Conservation (phyloP, 2,888 invertebrate genomes). For the Deilephila elpenor region DNA sequence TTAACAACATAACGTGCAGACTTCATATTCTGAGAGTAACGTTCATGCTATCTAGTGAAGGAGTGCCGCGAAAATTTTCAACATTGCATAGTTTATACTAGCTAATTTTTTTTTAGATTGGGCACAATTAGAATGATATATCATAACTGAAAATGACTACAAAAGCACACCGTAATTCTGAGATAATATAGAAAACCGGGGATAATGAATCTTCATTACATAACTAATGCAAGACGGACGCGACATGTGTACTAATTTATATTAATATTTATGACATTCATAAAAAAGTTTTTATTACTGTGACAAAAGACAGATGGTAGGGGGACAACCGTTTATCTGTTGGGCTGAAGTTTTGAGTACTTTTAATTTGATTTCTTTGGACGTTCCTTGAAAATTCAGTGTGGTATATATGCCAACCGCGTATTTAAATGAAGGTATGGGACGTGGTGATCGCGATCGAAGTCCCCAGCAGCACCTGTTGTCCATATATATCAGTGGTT, state of each 20-base stretch:
- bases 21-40: not conserved
- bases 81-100: not conserved
- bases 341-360: constrained; percentile 27
- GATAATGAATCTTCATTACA: constrained; percentile 14
- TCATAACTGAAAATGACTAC: not conserved
- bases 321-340: constrained; percentile 36
- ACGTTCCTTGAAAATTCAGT: constrained; percentile 41
- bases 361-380: constrained; percentile 33
- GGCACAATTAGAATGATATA: too few species aligned
- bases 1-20: not conserved
- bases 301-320: constrained; percentile 40
- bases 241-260: constrained; percentile 20
- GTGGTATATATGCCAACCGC: constrained; percentile 32
- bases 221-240: not conserved
- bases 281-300: constrained; percentile 28
- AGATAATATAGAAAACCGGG: not conserved
- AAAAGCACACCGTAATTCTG: not conserved
- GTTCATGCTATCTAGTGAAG: too few species aligned
- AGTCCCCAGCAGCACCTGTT: constrained; percentile 66
- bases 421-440: constrained; percentile 31
- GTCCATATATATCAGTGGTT: constrained; percentile 61
- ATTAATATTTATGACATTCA: constrained; percentile 12
- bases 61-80: not conserved
- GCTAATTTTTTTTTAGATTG: not conserved
- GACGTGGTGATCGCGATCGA: constrained; percentile 53